Evolutionary conservation across 2,797 vertebrate species (phyloP).

Genomic region (Poeciliopsis gracilis): DNA sequence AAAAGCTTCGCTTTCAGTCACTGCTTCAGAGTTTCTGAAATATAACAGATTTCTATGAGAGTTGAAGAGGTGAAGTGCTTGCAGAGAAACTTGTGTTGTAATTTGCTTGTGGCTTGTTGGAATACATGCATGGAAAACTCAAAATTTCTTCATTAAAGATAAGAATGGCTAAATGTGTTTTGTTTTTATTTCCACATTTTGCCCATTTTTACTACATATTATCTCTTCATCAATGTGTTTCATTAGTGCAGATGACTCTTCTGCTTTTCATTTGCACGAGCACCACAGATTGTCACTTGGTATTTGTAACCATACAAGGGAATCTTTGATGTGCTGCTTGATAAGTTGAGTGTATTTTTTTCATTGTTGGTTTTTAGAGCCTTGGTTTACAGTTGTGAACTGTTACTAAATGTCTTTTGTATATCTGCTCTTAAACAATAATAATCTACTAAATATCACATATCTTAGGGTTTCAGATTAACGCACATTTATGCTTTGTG

Average conservation of each 20-base stretch:
- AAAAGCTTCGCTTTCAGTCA: neutral
- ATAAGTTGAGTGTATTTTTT: neutral
- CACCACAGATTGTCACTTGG: neutral
- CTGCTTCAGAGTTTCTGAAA: neutral
- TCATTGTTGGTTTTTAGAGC: neutral
- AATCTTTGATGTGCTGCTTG: neutral
- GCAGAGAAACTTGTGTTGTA: neutral
- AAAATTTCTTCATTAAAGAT: neutral
- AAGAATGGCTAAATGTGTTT: neutral
- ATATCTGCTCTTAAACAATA: neutral
- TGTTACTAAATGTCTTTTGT: neutral
- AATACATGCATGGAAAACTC: neutral
- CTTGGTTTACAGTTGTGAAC: neutral
- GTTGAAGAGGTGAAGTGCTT: neutral
- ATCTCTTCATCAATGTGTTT: neutral
- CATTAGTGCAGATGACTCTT: neutral
- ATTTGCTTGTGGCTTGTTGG: neutral
- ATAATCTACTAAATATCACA: neutral
- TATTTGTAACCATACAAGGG: conserved; percentile 1
- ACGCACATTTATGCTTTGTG: neutral
- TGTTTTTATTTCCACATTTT: neutral
- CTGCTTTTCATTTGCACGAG: neutral
- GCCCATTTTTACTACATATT: neutral
- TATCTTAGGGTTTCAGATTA: neutral
- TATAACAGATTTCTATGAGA: neutral